A percentile compares a stretch with the other conserved stretches of the same genome.
phyloP scores from a whole-genome alignment of 2,797 vertebrate genomes.

The Periophthalmus magnuspinnatus region DNA sequence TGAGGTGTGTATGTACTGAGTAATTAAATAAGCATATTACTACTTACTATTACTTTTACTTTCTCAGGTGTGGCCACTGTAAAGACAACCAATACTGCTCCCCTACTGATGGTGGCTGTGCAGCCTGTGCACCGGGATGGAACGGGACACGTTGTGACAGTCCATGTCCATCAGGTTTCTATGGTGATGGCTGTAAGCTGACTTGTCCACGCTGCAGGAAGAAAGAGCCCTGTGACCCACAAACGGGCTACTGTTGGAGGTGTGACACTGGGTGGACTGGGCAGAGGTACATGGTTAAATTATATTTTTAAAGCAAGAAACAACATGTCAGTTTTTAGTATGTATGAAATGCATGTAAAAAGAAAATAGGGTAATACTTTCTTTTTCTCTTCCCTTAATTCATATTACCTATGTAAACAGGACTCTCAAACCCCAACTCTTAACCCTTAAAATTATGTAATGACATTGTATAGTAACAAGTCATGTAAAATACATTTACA shows the following conservation, averaged over 20 bases:
- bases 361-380: background rate
- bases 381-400: background rate
- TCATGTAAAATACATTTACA: background rate
- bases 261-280: conserved; percentile 88
- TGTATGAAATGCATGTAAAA: background rate
- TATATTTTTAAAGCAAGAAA: background rate
- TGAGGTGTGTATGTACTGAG: conserved; percentile 54
- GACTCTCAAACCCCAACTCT: background rate
- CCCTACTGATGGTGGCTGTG: conserved; percentile 79
- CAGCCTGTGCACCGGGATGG: conserved; percentile 87
- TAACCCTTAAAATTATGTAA: background rate
- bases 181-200: conserved; percentile 81
- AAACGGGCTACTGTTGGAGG: conserved; percentile 79
- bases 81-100: conserved; percentile 77
- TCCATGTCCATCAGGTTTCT: conserved; percentile 75
- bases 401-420: background rate
- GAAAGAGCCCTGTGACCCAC: conserved; percentile 77
- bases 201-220: conserved; percentile 81
- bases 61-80: conserved; percentile 83
- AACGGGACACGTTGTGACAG: conserved; percentile 84
- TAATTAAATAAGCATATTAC: background rate
- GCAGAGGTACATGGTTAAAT: conserved; percentile 73
- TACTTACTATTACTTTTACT: background rate
- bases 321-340: background rate
- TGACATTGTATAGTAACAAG: background rate